phyloP scores from a whole-genome alignment of 2,888 invertebrate genomes.

The Calliscelio sp. region DNA sequence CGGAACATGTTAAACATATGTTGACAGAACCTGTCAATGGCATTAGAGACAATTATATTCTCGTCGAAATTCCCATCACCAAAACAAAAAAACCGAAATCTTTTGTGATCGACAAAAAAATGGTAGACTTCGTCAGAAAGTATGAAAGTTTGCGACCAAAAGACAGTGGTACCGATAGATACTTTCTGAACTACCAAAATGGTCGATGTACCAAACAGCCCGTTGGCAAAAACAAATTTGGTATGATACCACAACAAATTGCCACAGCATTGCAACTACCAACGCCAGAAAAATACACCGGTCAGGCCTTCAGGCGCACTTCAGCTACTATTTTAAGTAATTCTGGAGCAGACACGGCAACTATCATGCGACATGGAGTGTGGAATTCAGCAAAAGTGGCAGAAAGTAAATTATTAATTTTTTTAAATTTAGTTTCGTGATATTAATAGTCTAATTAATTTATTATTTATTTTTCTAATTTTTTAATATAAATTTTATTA shows the following conservation, averaged over 20 bases:
- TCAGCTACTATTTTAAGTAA: constrained; percentile 66
- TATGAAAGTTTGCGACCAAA: constrained; percentile 18
- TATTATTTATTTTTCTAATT: too few relatives aligned
- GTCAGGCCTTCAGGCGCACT: constrained; percentile 67
- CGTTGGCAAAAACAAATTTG: constrained; percentile 66
- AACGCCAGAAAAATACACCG: constrained; percentile 60
- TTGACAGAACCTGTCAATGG: too few relatives aligned
- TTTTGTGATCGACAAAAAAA: constrained; percentile 14
- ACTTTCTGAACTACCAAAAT: background rate
- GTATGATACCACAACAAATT: constrained; percentile 59
- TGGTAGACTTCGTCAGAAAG: background rate
- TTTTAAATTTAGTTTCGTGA: too few relatives aligned
- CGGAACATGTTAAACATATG: constrained; percentile 11
- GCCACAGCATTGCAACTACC: constrained; percentile 59
- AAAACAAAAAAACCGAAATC: constrained; percentile 16
- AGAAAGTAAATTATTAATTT: constrained; percentile 26
- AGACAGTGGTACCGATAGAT: constrained; percentile 2
- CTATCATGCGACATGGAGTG: constrained; percentile 29
- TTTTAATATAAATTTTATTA: too few relatives aligned
- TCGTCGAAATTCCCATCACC: constrained; percentile 26
- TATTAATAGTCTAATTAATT: too few relatives aligned
- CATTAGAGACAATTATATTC: constrained; percentile 13
- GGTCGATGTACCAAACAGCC: constrained; percentile 12
- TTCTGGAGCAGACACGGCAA: constrained; percentile 60
- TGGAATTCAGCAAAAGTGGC: constrained; percentile 35